Base-by-base conservation (phyloP, 2,888 invertebrate genomes). In the Platycheirus rosarum region DNA sequence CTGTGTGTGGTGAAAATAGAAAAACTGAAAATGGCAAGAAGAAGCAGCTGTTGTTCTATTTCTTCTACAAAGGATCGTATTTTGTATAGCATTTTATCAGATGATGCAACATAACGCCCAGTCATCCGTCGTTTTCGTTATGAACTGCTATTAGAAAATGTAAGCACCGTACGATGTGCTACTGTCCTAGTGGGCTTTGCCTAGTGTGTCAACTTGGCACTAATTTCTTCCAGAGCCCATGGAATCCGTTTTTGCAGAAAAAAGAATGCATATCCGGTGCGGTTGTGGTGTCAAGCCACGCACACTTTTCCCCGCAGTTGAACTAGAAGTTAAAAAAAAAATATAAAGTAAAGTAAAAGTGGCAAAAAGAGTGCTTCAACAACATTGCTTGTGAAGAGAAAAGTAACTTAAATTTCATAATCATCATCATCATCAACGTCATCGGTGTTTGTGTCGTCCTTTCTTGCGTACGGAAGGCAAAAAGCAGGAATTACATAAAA, bases 161-260 rank as follows among this genome's bases (percentile, higher is more conserved):
- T 70, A 70, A 76, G 55, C 65, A 69, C 23, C 48, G 55, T 65
- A 57, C 69, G 74, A 49, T 37, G 79, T 69, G 60, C 13, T 40
- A 62, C 55, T 73, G 79, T 79, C 74, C 79, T 79, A 74, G 69
- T 65, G 74, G 16, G 40, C 13, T 74, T 65, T 53, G 63, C 49
- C 42, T 60, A 77, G 77, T 78, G 51, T 78, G 60, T 60, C 77
- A 78, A 74, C 68, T 79, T 79, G 74, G 55, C 63, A 69, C 69
- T 74, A 74, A 74, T 79, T 79, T 55, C 35, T 69, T 46, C n/a
- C 26, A 1, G 18, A 63, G 35, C 20, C 29, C 44, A 37, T 11
- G 53, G 40, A 16, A 32, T 13, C 2, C 26, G 23, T 11, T 57
- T 74, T 53, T 14, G 14, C 44, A 62, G 23, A 8, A 23, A 37